Evolutionary conservation across 2,113 vertebrate genomes (phyloP).

Genomic region (Halcyon malimbica): DNA sequence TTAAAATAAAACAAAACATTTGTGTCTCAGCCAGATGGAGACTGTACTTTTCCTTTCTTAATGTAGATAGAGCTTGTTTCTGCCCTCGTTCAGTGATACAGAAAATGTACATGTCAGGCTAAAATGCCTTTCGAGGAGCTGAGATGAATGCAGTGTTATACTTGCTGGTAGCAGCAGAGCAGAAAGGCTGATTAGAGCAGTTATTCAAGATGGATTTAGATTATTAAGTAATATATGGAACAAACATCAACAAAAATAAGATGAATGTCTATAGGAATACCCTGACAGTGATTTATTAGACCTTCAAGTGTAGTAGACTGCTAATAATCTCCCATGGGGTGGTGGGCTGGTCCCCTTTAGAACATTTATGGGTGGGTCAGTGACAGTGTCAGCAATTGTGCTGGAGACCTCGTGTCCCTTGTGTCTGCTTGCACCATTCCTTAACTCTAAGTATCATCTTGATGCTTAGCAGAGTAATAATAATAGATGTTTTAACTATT

Average conservation of each 20-base stretch:
- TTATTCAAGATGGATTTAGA: background rate
- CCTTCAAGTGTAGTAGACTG: background rate
- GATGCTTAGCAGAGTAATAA: background rate
- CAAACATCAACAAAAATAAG: background rate
- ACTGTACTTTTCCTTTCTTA: background rate
- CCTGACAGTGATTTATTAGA: background rate
- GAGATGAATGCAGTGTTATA: background rate
- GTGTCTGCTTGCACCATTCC: background rate
- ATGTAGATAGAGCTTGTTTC: background rate
- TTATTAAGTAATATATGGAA: background rate
- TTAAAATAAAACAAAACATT: background rate
- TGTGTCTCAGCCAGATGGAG: background rate
- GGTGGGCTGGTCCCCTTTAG: background rate
- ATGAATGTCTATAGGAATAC: background rate
- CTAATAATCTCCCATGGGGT: background rate
- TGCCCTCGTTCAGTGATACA: accelerated
- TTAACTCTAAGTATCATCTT: background rate
- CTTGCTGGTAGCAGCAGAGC: background rate
- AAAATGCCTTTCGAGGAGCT: background rate
- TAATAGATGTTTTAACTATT: background rate
- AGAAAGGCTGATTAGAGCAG: background rate
- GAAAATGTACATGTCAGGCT: background rate
- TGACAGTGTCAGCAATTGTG: background rate
- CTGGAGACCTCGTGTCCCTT: background rate
- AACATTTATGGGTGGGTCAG: background rate